Base-by-base conservation (phyloP, 2,797 vertebrate genomes). In the Chanos chanos region DNA sequence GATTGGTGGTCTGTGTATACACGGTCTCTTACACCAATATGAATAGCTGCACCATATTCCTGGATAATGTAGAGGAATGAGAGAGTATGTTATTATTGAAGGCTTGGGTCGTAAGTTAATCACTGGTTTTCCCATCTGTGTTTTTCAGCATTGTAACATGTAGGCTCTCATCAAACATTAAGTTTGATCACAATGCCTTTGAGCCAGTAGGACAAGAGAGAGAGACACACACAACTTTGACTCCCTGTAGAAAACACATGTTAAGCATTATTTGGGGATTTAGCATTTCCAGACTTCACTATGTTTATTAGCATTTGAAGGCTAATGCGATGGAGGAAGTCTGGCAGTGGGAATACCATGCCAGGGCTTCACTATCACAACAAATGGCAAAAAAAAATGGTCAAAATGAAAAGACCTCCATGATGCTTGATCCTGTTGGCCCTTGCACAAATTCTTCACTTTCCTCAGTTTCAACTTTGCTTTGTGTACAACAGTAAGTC, bases 161-260 rank as follows among this genome's bases (percentile, higher is more conserved):
- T 24, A 0, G 7, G 74, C 58, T 57, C 49, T 44, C 55, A 25
- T 62, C 47, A 70, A 57, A 68, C 43, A 10, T 68, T n/a, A n/a
- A n/a, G n/a, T n/a, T n/a, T n/a, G n/a, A n/a, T n/a, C n/a, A n/a
- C n/a, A n/a, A n/a, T n/a, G n/a, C n/a, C n/a, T n/a, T n/a, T n/a
- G n/a, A n/a, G n/a, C n/a, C n/a, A n/a, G n/a, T n/a, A n/a, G n/a
- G n/a, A n/a, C n/a, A n/a, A n/a, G n/a, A n/a, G n/a, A n/a, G n/a
- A n/a, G n/a, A n/a, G n/a, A n/a, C n/a, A n/a, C n/a, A n/a, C n/a
- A n/a, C n/a, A n/a, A n/a, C n/a, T n/a, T n/a, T n/a, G n/a, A n/a
- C 72, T 74, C 71, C 78, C 81, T 79, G 78, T 72, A 83, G 77
- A 67, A 77, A 72, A 70, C 85, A 86, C 84, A 83, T 85, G 85